Evolutionary conservation across 2,888 invertebrate genomes (phyloP), one percentile per base, ranked within the genome.

Genomic region (Lasius fuliginosus): DNA sequence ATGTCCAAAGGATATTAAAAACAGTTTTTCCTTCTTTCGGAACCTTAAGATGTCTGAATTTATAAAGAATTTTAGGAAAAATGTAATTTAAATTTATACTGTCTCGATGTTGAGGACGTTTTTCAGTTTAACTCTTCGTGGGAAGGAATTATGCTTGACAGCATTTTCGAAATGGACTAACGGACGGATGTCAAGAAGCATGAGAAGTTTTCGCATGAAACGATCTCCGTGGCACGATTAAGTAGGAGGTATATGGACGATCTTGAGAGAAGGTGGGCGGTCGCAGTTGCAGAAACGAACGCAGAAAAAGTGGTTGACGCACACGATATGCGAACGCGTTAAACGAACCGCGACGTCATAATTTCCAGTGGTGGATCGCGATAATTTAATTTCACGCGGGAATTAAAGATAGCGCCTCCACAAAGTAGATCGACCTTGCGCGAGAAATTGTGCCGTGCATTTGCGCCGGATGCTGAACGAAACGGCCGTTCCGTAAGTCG

Each of bases 301-400:
- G 56, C 11, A n/a, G 81, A 33, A 15, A 69, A 60, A 79, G 69
- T 12, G 60, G 69, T 71, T 60, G 36, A 60, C 18, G 67, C 53
- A 2, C 77, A 15, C 58, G 30, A 23, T 30, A 58, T n/a, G 75
- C 75, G 33, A 65, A 64, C 56, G 36, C 73, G 56, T 81, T 85
- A 76, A 88, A 65, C 84, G 82, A 77, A 88, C 71, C 85, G 81
- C 85, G 76, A 84, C 62, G 82, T 85, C 84, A 85, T 88, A 84
- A 85, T 71, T 82, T 85, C n/a, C 62, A 67, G 56, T 53, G 79
- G 56, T 68, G n/a, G 81, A 60, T 75, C 56, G 58, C 65, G 84
- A 73, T 82, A 71, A 71, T 85, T 85, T 85, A 68, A 85, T 85
- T 76, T 64, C 33, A 64, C 49, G 40, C 49, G 40, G 8, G 42